Evolutionary conservation across 2,888 invertebrate species (phyloP).

Genomic region (Harmothoe impar): DNA sequence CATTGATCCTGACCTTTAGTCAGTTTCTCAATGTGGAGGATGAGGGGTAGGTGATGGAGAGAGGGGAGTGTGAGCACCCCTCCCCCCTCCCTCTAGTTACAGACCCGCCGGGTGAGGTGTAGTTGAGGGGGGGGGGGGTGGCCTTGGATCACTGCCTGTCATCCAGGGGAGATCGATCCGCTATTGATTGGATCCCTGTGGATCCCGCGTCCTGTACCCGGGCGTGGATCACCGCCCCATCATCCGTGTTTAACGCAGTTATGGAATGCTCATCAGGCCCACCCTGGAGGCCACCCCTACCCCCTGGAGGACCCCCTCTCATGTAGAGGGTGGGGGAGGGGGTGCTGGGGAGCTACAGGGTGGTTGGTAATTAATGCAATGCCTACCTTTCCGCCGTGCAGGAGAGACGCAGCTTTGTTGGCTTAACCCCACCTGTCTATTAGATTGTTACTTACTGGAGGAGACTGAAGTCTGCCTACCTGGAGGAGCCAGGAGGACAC

Average conservation of each 20-base stretch:
- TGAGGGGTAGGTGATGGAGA: neutral
- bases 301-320: neutral
- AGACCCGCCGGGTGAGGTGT: neutral
- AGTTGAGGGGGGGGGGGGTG: neutral
- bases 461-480: neutral
- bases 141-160: conserved; percentile 3
- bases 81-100: neutral
- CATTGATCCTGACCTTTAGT: no score
- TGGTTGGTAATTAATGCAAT: no score
- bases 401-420: neutral
- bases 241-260: conserved; percentile 23
- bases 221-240: neutral
- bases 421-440: neutral
- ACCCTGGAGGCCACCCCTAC: neutral
- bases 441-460: neutral
- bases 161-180: neutral
- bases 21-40: no score
- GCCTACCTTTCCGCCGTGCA: neutral
- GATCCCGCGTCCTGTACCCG: neutral
- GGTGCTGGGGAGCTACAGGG: no score
- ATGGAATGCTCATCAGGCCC: neutral
- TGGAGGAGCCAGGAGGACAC: neutral
- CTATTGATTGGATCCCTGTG: conserved; percentile 3
- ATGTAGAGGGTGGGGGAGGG: no score
- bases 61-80: neutral